These are phyloP conservation scores for Neotoxoptera formosana DNA, from an alignment of 1,140 invertebrate species.

Conservation along the genomic window DNA sequence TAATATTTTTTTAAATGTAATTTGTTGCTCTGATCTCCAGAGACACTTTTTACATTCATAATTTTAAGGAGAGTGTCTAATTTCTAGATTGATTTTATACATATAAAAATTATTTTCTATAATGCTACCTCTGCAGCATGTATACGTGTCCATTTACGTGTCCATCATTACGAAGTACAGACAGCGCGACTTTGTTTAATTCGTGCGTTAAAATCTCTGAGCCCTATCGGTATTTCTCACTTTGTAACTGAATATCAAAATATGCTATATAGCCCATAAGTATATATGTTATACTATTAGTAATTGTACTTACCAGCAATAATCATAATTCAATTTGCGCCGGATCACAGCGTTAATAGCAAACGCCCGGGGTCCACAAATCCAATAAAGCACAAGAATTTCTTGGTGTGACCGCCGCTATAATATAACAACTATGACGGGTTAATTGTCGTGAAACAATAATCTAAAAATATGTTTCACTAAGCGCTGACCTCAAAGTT, in stretches of 20 bases:
- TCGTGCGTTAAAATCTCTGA: background rate
- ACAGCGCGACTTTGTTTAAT: background rate
- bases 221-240: background rate
- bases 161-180: background rate
- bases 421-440: background rate
- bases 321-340: background rate
- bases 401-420: conserved; percentile 17
- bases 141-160: background rate
- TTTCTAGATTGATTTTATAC: background rate
- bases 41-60: background rate
- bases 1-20: background rate
- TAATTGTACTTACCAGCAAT: background rate
- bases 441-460: conserved; percentile 44
- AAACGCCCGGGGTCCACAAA: background rate
- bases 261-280: background rate
- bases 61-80: background rate
- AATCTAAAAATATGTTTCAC: conserved; percentile 47
- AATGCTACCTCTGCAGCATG: background rate
- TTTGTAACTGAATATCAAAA: background rate
- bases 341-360: background rate
- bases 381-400: conserved; percentile 21
- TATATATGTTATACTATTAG: background rate
- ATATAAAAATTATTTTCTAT: background rate
- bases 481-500: conserved; percentile 50
- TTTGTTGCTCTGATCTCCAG: background rate